Evolutionary conservation across 1,140 invertebrate genomes (phyloP).

Genomic region (Lethocerus indicus): DNA sequence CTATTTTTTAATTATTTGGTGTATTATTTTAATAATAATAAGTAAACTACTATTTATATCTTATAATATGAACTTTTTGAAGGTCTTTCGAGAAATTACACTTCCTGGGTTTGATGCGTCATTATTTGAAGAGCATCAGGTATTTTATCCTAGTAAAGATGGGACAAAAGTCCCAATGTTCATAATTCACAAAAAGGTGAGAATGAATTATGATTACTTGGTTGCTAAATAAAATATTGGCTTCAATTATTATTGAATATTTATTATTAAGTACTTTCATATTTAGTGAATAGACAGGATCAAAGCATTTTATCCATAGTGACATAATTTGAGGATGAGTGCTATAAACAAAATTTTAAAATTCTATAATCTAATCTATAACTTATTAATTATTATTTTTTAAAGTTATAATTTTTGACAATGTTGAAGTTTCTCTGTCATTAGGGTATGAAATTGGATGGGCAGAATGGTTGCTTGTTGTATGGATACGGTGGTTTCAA

Average conservation of each 20-base stretch:
- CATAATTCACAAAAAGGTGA: slow-evolving; percentile 68
- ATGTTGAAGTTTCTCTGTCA: slow-evolving; percentile 15
- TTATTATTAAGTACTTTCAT: neutral
- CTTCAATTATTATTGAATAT: neutral
- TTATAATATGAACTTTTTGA: slow-evolving; percentile 3
- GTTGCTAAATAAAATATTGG: too few relatives aligned
- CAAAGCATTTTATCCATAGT: too few relatives aligned
- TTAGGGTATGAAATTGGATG: slow-evolving; percentile 43
- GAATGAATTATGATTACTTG: slow-evolving; percentile 9
- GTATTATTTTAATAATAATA: neutral
- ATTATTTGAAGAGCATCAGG: slow-evolving; percentile 41
- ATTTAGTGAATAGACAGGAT: neutral
- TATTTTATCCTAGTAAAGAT: slow-evolving; percentile 91
- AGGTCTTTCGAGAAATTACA: slow-evolving; percentile 71
- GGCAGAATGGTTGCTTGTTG: slow-evolving; percentile 58
- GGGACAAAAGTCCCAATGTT: slow-evolving; percentile 96
- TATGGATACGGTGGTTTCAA: slow-evolving; percentile 99
- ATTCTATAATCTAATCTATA: too few relatives aligned
- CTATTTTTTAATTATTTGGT: neutral
- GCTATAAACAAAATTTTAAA: too few relatives aligned
- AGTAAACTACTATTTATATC: neutral
- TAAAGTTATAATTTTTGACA: slow-evolving; percentile 3
- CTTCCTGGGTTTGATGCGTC: slow-evolving; percentile 68
- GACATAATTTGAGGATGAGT: too few relatives aligned
- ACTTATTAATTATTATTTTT: neutral